A percentile compares a stretch with the other conserved stretches of the same genome.
Conservation (phyloP, 2,113 vertebrate species). For the Brevimyrus niger region DNA sequence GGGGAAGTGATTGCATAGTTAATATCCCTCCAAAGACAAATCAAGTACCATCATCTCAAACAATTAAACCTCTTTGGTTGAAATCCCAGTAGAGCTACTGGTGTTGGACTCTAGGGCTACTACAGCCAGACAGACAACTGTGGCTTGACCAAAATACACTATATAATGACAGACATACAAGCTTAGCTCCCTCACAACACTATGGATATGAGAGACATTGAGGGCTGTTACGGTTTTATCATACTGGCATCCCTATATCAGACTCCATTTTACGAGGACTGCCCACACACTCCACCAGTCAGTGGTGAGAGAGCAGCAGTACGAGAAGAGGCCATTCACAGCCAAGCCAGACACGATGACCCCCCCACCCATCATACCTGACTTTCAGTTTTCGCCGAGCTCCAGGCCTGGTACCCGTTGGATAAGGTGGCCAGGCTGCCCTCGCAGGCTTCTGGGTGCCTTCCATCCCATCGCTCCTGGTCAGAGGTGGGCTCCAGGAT, state of each 20-base stretch:
- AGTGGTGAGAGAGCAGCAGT: neutral
- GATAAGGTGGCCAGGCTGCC: conserved; percentile 38
- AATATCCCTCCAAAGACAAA: neutral
- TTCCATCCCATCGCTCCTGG: conserved; percentile 44
- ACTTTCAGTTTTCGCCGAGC: conserved; percentile 62
- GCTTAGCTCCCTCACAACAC: neutral
- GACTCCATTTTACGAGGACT: neutral
- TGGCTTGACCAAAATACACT: neutral
- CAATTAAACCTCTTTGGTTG: neutral
- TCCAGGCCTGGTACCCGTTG: conserved; percentile 52
- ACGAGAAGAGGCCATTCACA: too few relatives aligned
- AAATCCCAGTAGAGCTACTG: neutral
- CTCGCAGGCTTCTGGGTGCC: conserved; percentile 43
- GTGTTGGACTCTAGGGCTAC: neutral
- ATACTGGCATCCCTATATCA: neutral
- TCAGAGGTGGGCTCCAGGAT: conserved; percentile 22
- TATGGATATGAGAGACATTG: neutral
- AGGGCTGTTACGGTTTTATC: neutral
- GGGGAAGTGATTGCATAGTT: neutral
- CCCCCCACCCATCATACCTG: conserved; percentile 52
- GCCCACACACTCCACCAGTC: neutral
- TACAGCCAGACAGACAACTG: neutral
- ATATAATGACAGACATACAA: neutral
- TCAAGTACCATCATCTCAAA: neutral
- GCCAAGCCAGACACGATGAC: too few relatives aligned